Base-by-base conservation (phyloP, 2,113 vertebrate genomes). In the Oxyruncus cristatus region DNA sequence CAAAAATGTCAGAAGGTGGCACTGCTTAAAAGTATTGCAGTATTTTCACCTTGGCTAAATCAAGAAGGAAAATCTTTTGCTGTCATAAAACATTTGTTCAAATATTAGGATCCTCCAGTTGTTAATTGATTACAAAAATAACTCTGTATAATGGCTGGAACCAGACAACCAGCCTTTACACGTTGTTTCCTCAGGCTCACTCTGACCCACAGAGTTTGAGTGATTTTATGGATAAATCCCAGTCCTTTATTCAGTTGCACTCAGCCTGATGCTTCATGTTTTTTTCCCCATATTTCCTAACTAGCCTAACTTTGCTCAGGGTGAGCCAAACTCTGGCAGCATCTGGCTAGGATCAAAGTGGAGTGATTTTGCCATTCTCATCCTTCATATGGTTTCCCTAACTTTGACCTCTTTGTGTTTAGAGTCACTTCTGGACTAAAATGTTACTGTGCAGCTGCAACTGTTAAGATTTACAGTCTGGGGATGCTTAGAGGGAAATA, bases 171-270 rank as follows among this genome's bases (percentile, higher is more conserved):
- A 50, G 13, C 16, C 2, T 75, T 71, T 37, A 30, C 6, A 50
- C 0, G 0, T 10, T 33, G 6, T 65, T 93, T 73, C 33, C 27
- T 56, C n/a, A 41, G 37, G 35, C 26, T 42, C 7, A 6, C 12
- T 77, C 59, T 70, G 91, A 23, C 62, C 13, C 26, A 50, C 42
- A 59, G 23, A 35, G 4, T 11, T 5, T 4, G 3, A 55, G 11
- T 55, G 49, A 75, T 46, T 32, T 50, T 10, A 23, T 5, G 33
- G 37, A 49, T 79, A 68, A 88, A 41, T 72, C 30, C 7, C 72
- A 90, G 30, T 14, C 8, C 8, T 47, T 72, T 9, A 50, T 35
- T 52, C 47, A 42, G 17, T 14, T 33, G 14, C 30, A 53, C 49
- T 81, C 50, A 74, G 26, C 32, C 42, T n/a, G 22, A 42, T 28